Evolutionary conservation across 2,888 invertebrate species (phyloP).

Genomic region (Seira musarum): DNA sequence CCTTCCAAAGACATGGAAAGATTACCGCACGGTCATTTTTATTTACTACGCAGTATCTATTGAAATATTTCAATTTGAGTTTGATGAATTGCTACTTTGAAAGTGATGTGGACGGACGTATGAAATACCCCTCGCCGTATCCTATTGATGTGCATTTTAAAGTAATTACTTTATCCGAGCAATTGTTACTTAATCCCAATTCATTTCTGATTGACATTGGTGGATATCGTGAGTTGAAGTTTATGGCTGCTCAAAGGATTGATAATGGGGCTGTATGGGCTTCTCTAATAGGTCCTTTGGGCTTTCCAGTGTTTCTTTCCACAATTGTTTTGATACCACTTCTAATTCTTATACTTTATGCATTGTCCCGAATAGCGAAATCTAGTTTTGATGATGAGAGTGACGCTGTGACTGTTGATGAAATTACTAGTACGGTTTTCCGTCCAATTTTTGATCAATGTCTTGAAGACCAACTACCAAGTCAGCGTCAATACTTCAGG

Average conservation of each 20-base stretch:
- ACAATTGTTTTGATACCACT: conserved; percentile 15
- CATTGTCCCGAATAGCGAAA: neutral
- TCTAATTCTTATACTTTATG: neutral
- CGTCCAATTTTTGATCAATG: conserved; percentile 48
- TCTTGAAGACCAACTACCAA: conserved; percentile 28
- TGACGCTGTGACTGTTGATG: neutral
- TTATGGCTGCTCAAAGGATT: conserved; percentile 21
- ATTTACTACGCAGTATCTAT: neutral
- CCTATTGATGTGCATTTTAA: neutral
- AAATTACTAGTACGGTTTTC: conserved; percentile 19
- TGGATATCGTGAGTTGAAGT: neutral
- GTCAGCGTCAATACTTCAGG: conserved; percentile 26
- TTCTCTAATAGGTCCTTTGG: conserved; percentile 32
- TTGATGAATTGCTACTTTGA: neutral
- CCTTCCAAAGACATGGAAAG: no score
- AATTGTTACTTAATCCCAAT: neutral
- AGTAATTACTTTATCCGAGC: neutral
- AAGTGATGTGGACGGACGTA: neutral
- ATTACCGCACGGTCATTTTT: no score
- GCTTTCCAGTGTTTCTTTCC: conserved; percentile 22
- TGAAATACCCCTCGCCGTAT: neutral
- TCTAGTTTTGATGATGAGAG: neutral
- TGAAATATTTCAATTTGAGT: conserved; percentile 26
- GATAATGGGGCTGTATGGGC: conserved; percentile 7
- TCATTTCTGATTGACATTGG: conserved; percentile 20